Conservation (phyloP, 2,797 vertebrate species). For the Acanthopagrus latus region DNA sequence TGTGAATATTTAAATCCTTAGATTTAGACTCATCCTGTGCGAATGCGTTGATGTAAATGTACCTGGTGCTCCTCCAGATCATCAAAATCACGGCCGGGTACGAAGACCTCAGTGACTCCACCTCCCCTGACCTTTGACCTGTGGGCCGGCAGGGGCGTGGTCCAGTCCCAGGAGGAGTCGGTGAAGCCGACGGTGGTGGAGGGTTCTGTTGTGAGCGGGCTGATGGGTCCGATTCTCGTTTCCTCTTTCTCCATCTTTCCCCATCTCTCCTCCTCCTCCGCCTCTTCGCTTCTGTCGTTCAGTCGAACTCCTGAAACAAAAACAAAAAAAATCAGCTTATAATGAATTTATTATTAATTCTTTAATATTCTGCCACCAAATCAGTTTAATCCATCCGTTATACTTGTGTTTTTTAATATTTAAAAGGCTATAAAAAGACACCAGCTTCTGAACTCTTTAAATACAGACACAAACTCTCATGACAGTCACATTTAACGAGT, state of each 20-base stretch:
- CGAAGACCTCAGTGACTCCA: conserved; percentile 31
- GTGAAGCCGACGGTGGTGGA: conserved; percentile 66
- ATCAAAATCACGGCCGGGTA: conserved; percentile 60
- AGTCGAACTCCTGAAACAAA: neutral
- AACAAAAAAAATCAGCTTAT: neutral
- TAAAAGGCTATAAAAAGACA: too few species aligned
- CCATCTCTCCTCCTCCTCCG: conserved; percentile 45
- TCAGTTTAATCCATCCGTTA: too few species aligned
- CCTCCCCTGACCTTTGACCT: too few species aligned
- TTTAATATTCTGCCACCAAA: too few species aligned
- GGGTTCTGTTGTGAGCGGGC: conserved; percentile 71
- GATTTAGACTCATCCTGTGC: neutral
- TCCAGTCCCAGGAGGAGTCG: conserved; percentile 68
- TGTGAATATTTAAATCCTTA: neutral
- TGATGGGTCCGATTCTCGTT: conserved; percentile 41
- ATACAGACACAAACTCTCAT: too few species aligned
- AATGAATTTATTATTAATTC: neutral
- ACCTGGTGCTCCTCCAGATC: conserved; percentile 89
- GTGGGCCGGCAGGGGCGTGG: too few species aligned
- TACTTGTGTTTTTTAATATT: too few species aligned
- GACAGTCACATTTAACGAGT: too few species aligned
- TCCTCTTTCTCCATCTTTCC: conserved; percentile 24
- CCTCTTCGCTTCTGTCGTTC: conserved; percentile 47
- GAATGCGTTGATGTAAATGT: conserved; percentile 1
- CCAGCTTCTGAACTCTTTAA: too few species aligned